These are phyloP conservation scores for Drosophila chauvacae DNA, from an alignment of 1,140 invertebrate genomes.

Conservation along the genomic window DNA sequence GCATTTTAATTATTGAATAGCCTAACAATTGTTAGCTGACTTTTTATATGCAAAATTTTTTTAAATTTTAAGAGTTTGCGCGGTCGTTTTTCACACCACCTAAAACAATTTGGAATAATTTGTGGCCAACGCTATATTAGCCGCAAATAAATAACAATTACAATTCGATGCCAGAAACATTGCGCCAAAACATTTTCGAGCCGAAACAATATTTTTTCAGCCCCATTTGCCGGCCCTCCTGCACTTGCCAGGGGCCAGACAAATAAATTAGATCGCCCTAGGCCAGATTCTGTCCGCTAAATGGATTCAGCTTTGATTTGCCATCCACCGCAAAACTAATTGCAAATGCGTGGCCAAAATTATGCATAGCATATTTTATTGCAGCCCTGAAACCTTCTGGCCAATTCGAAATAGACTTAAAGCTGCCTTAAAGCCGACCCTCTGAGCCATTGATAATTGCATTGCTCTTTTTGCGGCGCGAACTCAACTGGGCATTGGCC, in stretches of 20 bases:
- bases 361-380: slow-evolving; percentile 52
- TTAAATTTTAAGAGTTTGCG: slow-evolving; percentile 1
- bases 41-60: background rate
- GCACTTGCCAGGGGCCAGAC: slow-evolving; percentile 66
- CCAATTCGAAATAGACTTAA: slow-evolving; percentile 28
- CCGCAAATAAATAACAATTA: slow-evolving; percentile 82
- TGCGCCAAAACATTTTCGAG: slow-evolving; percentile 37
- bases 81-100: background rate
- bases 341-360: slow-evolving; percentile 53
- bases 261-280: slow-evolving; percentile 69
- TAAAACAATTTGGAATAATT: slow-evolving; percentile 45
- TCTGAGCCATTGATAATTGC: slow-evolving; percentile 60
- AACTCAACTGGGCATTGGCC: slow-evolving; percentile 54
- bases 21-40: background rate
- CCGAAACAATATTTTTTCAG: slow-evolving; percentile 58
- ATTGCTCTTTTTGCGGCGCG: slow-evolving; percentile 45
- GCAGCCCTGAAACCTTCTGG: background rate
- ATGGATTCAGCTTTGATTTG: slow-evolving; percentile 60
- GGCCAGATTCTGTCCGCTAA: slow-evolving; percentile 29
- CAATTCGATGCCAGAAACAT: slow-evolving; percentile 56
- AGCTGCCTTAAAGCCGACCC: slow-evolving; percentile 37
- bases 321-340: slow-evolving; percentile 47
- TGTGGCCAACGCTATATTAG: slow-evolving; percentile 55
- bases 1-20: slow-evolving; percentile 1
- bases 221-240: slow-evolving; percentile 24